phyloP scores from a whole-genome alignment of 2,113 vertebrate species.

The Oreocharis arfaki region DNA sequence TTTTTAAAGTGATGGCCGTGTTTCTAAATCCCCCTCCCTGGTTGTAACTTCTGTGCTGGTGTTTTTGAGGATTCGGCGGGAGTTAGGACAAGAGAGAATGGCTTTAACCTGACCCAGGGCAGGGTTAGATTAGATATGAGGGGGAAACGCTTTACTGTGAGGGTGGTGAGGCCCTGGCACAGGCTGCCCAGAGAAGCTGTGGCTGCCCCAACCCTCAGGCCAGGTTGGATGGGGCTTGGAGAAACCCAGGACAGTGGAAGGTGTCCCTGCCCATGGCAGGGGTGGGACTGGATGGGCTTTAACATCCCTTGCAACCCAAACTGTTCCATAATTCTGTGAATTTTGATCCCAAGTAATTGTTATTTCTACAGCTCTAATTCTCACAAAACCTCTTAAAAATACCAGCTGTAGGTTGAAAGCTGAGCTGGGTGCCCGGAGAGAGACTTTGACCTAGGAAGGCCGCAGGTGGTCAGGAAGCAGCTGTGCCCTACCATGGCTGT shows the following conservation, averaged over 20 bases:
- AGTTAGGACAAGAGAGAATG: background rate
- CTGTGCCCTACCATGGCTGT: rapidly evolving
- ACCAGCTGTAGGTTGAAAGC: background rate
- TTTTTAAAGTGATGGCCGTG: background rate
- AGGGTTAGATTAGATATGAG: background rate
- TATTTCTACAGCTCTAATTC: background rate
- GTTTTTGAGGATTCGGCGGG: background rate
- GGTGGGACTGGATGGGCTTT: background rate
- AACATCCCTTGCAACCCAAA: background rate
- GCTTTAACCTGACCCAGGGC: background rate
- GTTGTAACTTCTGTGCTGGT: background rate
- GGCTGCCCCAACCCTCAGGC: background rate
- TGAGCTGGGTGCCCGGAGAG: background rate
- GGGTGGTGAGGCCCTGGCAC: rapidly evolving
- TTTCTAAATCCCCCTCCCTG: background rate
- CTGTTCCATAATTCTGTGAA: background rate
- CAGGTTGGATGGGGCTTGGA: rapidly evolving
- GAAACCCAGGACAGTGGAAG: background rate
- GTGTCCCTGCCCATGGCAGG: background rate
- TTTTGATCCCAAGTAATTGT: background rate
- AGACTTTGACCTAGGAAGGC: background rate
- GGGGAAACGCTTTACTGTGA: background rate
- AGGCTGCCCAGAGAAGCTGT: background rate
- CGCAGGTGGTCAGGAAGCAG: background rate
- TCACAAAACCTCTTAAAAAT: background rate